Base-by-base conservation (phyloP, 2,113 vertebrate species). In the Misgurnus anguillicaudatus region DNA sequence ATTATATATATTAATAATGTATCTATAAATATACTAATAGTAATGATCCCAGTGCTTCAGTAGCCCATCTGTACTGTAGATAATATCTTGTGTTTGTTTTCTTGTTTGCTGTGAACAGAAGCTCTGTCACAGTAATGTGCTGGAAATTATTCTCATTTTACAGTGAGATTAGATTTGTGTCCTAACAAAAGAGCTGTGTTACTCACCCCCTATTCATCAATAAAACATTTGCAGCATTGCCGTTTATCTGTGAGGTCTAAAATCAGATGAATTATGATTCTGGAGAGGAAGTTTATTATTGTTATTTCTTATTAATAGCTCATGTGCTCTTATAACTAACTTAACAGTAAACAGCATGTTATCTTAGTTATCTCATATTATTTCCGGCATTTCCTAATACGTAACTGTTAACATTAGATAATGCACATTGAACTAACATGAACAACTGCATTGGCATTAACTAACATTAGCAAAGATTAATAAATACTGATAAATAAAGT, bases 261-360 rank as follows among this genome's bases (percentile, higher is more conserved):
- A 88, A 86, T 81, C 81, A 89, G 85, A 89, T 79, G 81, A 91
- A 88, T 88, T 83, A 88, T 88, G 85, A 89, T 90, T 89, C 89
- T 86, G 86, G 87, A 87, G 61, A 86, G 84, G 84, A 88, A 89
- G 90, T 87, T 84, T 72, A 90, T 92, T 86, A 88, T 89, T 87
- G 91, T 90, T 78, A 83, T 83, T 21, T 83, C 85, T 74, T 89
- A 88, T 89, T 89, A 89, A 87, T 86, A 84, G 67, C 80, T 80
- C 11, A 13, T 83, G 53, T 82, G 84, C 72, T 75, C 85, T 85
- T 31, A 31, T 31, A 31, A 31, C 0, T 31, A 31, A 31, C 24
- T 31, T 31, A n/a, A n/a, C n/a, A n/a, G n/a, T n/a, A n/a, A n/a
- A 31, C 24, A 31, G 24, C 1, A 31, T 31, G 24, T 31, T 31